These are phyloP conservation scores for Apotomis capreana DNA, from an alignment of 2,888 invertebrate genomes.

Conservation along the genomic window DNA sequence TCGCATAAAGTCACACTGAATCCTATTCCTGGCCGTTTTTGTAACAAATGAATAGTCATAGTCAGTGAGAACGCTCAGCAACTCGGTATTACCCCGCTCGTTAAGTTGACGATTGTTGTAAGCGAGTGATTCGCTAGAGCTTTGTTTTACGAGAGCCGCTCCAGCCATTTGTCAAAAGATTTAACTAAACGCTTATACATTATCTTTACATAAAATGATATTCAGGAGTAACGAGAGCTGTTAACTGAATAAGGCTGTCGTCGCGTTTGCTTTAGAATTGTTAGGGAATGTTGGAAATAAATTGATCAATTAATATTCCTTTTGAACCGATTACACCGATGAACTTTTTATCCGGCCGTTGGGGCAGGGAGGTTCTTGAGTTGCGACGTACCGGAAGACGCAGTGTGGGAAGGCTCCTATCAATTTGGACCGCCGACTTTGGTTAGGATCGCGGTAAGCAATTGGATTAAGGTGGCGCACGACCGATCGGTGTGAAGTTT, in stretches of 20 bases:
- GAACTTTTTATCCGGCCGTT: too few relatives aligned
- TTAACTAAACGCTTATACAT: slow-evolving; percentile 66
- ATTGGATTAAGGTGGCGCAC: too few relatives aligned
- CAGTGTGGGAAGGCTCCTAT: too few relatives aligned
- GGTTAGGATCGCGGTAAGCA: too few relatives aligned
- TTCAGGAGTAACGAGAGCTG: slow-evolving; percentile 35
- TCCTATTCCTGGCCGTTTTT: slow-evolving; percentile 9
- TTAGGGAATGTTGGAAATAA: background rate
- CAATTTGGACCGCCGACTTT: too few relatives aligned
- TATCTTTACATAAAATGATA: slow-evolving; percentile 56
- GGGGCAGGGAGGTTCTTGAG: too few relatives aligned
- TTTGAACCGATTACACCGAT: too few relatives aligned
- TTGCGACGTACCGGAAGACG: too few relatives aligned
- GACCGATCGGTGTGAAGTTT: too few relatives aligned
- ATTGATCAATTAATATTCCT: background rate
- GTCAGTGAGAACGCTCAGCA: slow-evolving; percentile 41
- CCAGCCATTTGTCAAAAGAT: slow-evolving; percentile 70
- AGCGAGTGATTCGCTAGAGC: slow-evolving; percentile 61
- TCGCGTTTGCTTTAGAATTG: slow-evolving; percentile 15
- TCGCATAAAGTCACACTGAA: background rate
- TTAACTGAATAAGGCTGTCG: slow-evolving; percentile 33
- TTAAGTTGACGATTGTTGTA: slow-evolving; percentile 71
- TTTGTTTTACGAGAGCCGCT: slow-evolving; percentile 66
- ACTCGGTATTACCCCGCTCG: slow-evolving; percentile 59
- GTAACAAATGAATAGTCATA: slow-evolving; percentile 51